Conservation (phyloP, 2,888 invertebrate genomes). For the Caenorhabditis sp. region DNA sequence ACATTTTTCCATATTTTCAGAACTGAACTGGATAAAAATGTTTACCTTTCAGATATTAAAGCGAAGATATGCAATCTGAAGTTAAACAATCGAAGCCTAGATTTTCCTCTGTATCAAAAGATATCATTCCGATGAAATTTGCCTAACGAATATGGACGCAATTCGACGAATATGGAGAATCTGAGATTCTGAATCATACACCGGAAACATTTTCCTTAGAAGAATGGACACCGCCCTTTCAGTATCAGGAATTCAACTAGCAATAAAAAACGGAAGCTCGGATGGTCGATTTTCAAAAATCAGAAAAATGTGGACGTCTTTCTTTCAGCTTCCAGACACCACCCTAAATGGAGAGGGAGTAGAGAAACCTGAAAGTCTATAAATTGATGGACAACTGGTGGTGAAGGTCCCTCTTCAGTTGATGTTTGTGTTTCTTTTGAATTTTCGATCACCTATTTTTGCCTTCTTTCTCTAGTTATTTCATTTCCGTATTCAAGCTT, state of each 20-base stretch:
- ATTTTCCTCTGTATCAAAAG: too few relatives aligned
- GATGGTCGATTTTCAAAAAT: constrained; percentile 14
- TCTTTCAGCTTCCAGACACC: not conserved
- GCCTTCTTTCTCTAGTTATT: not conserved
- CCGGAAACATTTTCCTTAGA: not conserved
- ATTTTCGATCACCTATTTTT: constrained; percentile 18
- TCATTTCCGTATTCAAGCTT: not conserved
- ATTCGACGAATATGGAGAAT: too few relatives aligned
- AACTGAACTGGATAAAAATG: too few relatives aligned
- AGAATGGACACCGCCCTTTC: not conserved
- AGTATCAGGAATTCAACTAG: constrained; percentile 2
- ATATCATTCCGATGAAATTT: too few relatives aligned
- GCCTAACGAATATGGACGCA: too few relatives aligned
- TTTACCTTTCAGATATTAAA: too few relatives aligned
- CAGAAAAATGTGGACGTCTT: constrained; percentile 30
- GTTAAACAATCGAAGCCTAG: too few relatives aligned
- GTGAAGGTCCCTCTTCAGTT: not conserved
- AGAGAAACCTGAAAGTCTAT: constrained; percentile 34
- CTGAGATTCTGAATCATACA: not conserved
- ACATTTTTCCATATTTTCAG: too few relatives aligned
- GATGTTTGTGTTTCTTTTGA: not conserved
- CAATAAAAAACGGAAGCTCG: not conserved
- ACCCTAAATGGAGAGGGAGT: not conserved
- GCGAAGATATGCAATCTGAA: too few relatives aligned
- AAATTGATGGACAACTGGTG: constrained; percentile 14